Conservation (phyloP, 1,140 invertebrate species). For the Agrilus planipennis region DNA sequence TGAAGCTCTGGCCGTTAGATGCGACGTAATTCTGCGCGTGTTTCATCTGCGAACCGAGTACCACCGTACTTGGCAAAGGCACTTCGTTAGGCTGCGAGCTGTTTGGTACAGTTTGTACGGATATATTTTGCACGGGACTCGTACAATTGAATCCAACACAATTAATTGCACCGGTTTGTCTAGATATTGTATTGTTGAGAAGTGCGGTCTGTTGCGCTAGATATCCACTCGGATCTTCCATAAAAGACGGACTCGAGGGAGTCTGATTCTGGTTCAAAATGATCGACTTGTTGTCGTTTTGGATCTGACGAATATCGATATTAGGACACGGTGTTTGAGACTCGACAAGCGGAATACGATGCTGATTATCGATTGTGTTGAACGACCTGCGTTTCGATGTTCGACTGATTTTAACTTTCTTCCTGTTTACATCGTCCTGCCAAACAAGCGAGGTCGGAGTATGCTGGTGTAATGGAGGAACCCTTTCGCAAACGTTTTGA, state of each 20-base stretch:
- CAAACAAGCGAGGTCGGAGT: slow-evolving; percentile 45
- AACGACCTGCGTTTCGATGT: slow-evolving; percentile 44
- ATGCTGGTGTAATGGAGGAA: slow-evolving; percentile 60
- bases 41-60: slow-evolving; percentile 22
- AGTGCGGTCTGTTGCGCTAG: slow-evolving; percentile 74
- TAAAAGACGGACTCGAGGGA: slow-evolving; percentile 53
- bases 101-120: slow-evolving; percentile 19
- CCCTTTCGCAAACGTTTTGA: slow-evolving; percentile 46
- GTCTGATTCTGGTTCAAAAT: slow-evolving; percentile 29
- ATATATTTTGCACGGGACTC: slow-evolving; percentile 32
- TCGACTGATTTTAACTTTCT: slow-evolving; percentile 46
- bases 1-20: neutral
- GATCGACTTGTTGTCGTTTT: slow-evolving; percentile 33
- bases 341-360: slow-evolving; percentile 14
- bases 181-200: slow-evolving; percentile 69
- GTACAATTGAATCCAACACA: slow-evolving; percentile 32
- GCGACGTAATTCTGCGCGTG: slow-evolving; percentile 7
- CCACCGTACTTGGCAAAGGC: slow-evolving; percentile 37
- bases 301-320: slow-evolving; percentile 37
- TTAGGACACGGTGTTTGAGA: slow-evolving; percentile 39
- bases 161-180: slow-evolving; percentile 48
- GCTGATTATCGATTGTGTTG: slow-evolving; percentile 25
- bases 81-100: slow-evolving; percentile 29
- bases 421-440: slow-evolving; percentile 49
- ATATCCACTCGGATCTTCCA: slow-evolving; percentile 83